Percentiles rank a stretch among this genome's conserved stretches.
phyloP scores from a whole-genome alignment of 2,113 vertebrate genomes.

The Cebidichthys violaceus region DNA sequence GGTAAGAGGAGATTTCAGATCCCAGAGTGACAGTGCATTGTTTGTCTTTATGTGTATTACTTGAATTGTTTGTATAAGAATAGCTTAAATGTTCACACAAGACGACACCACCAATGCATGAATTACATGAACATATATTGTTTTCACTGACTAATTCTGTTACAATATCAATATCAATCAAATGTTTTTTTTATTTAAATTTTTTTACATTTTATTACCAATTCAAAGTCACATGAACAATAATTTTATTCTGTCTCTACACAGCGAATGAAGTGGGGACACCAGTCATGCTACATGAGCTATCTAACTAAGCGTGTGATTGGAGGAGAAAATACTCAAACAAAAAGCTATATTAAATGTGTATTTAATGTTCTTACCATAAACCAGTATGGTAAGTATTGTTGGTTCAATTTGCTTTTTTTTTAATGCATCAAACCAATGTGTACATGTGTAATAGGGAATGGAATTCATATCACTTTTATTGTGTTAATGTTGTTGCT shows the following conservation, averaged over 20 bases:
- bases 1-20: not conserved
- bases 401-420: not conserved
- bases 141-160: not conserved
- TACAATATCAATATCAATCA: not conserved
- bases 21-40: not conserved
- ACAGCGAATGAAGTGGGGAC: conserved; percentile 43
- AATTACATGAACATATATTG: not conserved
- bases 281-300: conserved; percentile 52
- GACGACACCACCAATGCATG: too few relatives aligned
- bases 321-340: conserved; percentile 45
- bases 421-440: not conserved
- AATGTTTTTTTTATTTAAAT: not conserved
- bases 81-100: not conserved
- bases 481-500: not conserved
- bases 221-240: conserved; percentile 40
- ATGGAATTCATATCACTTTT: not conserved
- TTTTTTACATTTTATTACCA: conserved; percentile 2
- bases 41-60: not conserved
- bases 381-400: not conserved
- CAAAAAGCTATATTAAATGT: conserved; percentile 37
- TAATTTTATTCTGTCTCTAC: conserved; percentile 47
- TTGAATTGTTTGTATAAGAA: not conserved
- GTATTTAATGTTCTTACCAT: not conserved
- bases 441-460: not conserved
- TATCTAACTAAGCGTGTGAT: conserved; percentile 65